phyloP scores from a whole-genome alignment of 2,113 vertebrate genomes.

The Embiotoca jacksoni region DNA sequence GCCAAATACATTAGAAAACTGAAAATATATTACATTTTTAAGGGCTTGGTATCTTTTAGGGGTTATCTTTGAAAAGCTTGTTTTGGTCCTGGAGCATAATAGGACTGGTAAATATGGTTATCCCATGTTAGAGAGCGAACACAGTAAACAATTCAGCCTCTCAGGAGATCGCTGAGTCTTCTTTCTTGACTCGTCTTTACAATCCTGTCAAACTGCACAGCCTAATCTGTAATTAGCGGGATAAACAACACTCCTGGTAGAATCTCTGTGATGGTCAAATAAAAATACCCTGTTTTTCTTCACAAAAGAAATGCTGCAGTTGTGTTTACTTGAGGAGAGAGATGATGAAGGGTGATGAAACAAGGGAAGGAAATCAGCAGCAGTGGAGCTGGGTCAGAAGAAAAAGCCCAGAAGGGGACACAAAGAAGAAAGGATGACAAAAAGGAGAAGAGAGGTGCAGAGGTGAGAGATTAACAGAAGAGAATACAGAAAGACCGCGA shows the following conservation, averaged over 20 bases:
- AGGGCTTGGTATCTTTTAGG: not conserved
- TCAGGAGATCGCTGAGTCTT: not conserved
- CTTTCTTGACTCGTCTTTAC: not conserved
- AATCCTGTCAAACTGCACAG: not conserved
- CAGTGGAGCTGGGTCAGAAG: not conserved
- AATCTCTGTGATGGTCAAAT: not conserved
- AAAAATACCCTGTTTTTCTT: not conserved
- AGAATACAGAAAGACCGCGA: slow-evolving; percentile 7
- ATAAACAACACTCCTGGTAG: not conserved
- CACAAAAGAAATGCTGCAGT: not conserved
- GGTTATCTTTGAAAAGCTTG: not conserved
- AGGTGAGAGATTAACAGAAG: slow-evolving; percentile 12
- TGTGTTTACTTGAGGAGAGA: slow-evolving; percentile 1
- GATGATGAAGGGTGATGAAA: slow-evolving; percentile 20
- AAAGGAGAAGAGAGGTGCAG: not conserved
- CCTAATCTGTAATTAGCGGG: not conserved
- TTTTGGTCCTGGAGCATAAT: not conserved
- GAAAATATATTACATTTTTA: no score
- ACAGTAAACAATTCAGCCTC: not conserved
- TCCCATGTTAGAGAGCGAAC: not conserved
- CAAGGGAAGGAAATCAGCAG: slow-evolving; percentile 11
- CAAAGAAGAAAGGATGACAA: not conserved
- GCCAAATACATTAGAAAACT: no score
- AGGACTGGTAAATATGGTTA: not conserved
- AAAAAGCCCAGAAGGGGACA: not conserved